A percentile compares a stretch with the other conserved stretches of the same genome.
Conservation (phyloP, 2,797 vertebrate species). For the Rhinoraja longicauda region DNA sequence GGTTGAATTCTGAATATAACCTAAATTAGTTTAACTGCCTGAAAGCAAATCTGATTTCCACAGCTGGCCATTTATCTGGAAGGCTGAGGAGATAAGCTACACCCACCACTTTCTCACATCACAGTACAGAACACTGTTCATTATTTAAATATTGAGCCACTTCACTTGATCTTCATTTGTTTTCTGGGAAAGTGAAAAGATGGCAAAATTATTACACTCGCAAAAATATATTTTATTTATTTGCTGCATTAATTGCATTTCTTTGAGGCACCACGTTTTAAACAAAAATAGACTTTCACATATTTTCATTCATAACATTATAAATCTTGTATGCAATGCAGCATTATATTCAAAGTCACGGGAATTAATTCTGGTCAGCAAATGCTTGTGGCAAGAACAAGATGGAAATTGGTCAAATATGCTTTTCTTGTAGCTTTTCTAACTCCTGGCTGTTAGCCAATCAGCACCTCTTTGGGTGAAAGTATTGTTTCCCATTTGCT, state of each 20-base stretch:
- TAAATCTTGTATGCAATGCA: not conserved
- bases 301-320: not conserved
- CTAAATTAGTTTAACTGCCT: not conserved
- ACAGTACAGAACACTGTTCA: not conserved
- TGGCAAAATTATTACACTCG: not conserved
- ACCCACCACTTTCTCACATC: not conserved
- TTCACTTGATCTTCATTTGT: not conserved
- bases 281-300: too few relatives aligned
- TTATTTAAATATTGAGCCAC: not conserved
- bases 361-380: not conserved
- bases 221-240: not conserved
- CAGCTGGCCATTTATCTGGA: not conserved
- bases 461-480: not conserved
- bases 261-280: not conserved
- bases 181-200: not conserved
- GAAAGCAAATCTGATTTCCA: not conserved
- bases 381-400: not conserved
- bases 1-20: not conserved
- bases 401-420: not conserved
- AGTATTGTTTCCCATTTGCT: not conserved
- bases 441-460: not conserved
- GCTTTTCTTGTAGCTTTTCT: not conserved
- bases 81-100: not conserved
- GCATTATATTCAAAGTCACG: not conserved
- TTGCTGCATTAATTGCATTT: not conserved